Percentiles rank a stretch among this genome's conserved stretches.
Conservation (phyloP, 2,888 invertebrate genomes). For the Pinctada fucata region DNA sequence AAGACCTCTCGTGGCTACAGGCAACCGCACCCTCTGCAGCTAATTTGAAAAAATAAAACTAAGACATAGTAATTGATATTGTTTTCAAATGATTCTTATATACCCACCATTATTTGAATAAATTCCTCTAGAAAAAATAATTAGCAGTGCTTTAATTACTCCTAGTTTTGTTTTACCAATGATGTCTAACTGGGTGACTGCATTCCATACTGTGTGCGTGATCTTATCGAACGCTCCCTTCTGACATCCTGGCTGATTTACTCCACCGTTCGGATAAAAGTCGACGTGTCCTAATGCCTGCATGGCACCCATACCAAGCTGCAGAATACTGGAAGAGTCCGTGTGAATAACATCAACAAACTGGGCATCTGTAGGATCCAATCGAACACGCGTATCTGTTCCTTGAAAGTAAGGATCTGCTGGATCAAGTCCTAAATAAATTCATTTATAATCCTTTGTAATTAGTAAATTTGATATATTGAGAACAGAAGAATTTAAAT, state of each 20-base stretch:
- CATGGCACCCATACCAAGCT: constrained; percentile 68
- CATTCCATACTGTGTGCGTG: constrained; percentile 54
- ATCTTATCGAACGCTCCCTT: constrained; percentile 48
- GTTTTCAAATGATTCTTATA: background rate
- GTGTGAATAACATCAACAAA: constrained; percentile 93
- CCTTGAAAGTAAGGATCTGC: constrained; percentile 94
- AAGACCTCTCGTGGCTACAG: constrained; percentile 92
- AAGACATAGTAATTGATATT: background rate
- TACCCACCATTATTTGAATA: no score
- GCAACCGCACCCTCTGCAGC: constrained; percentile 77
- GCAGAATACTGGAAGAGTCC: constrained; percentile 42
- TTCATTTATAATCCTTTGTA: no score
- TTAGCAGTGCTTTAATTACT: background rate
- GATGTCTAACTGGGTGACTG: constrained; percentile 47
- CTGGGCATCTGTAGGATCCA: constrained; percentile 89
- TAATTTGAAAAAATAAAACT: constrained; percentile 14
- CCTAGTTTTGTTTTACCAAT: constrained; percentile 41
- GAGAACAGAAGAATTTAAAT: no score
- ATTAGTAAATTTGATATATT: no score
- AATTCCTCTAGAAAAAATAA: background rate
- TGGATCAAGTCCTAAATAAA: constrained; percentile 82
- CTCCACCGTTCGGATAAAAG: constrained; percentile 76
- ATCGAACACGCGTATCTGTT: constrained; percentile 87
- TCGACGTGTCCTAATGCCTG: constrained; percentile 75
- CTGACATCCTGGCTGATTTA: constrained; percentile 75